phyloP scores from a whole-genome alignment of 2,888 invertebrate species.

The Ommatoiulus sabulosus region DNA sequence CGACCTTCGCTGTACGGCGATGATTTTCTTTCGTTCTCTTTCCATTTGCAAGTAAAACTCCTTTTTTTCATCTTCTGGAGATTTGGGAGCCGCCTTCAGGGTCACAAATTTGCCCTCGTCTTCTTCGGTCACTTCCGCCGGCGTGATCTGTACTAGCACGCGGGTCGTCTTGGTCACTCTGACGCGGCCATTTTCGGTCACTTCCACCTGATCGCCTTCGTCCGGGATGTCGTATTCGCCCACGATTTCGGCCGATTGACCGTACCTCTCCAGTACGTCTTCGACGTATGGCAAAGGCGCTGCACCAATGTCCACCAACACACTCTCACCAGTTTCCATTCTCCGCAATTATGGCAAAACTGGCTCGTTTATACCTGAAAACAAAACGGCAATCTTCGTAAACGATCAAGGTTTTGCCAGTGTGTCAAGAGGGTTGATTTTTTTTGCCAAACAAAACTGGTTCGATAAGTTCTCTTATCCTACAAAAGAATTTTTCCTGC shows the following conservation, averaged over 20 bases:
- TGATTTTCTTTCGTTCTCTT: not conserved
- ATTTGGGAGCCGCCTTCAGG: not conserved
- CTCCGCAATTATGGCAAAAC: not conserved
- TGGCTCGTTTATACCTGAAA: not conserved
- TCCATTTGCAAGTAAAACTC: conserved; percentile 31
- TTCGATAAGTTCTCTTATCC: not conserved
- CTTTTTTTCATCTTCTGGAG: not conserved
- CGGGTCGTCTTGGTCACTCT: not conserved
- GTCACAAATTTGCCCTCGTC: not conserved
- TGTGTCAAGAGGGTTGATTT: not conserved
- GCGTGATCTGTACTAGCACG: not conserved
- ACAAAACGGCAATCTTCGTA: not conserved
- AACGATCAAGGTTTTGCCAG: not conserved
- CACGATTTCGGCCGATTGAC: not conserved
- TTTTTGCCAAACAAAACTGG: not conserved
- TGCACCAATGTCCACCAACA: not conserved
- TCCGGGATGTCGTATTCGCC: not conserved
- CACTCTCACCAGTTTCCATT: not conserved
- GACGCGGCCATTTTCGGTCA: not conserved
- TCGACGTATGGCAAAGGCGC: not conserved
- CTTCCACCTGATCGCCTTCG: not conserved
- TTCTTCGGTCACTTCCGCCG: not conserved
- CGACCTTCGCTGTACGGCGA: not conserved
- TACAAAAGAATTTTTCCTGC: not conserved
- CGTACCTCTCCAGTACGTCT: not conserved